Evolutionary conservation across 2,888 invertebrate species (phyloP), one percentile per base, ranked within the genome.

Genomic region (Eurois occulta): DNA sequence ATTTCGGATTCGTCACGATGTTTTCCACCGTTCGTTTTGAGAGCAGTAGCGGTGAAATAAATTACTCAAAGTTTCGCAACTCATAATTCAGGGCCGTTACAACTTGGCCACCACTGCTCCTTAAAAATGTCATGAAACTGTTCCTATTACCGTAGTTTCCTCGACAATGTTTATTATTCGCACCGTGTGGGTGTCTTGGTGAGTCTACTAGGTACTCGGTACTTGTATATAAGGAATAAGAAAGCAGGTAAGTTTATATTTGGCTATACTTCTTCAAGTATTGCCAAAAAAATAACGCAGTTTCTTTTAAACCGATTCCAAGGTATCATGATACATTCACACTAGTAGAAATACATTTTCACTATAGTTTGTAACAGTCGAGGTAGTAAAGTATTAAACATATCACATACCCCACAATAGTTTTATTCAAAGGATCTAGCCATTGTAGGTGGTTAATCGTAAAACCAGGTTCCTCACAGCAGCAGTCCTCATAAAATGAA

Each of bases 401-500:
- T 87, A 84, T 88, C 82, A 89, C 90, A 94, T 95, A 95, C 96
- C 95, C 93, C 90, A 88, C 83, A 62, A 89, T 89, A 38, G 93
- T 90, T 76, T 89, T 90, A 58, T 92, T 87, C 70, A 91, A 87
- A 38, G 91, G 87, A 52, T 94, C 93, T 21, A 94, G 62, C 96
- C 96, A 96, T 77, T 86, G 88, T 8, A 96, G 85, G 46, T 90
- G 78, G 18, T 89, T 75, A 2, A 87, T 78, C 1, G 88, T 85
- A 32, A 88, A 90, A 0, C 91, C 92, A 0, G 89, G 86, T 69
- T 92, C 91, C 0, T 86, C 88, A 84, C 96, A 96, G 60, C 89
- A 89, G 73, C 96, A 96, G 80, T 94, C 94, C 76, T 91, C 89
- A 80, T 94, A 95, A 72, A 92, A 94, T 0, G 92, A 73, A 55